Evolutionary conservation across 2,113 vertebrate genomes (phyloP).

Genomic region (Saguinus midas): DNA sequence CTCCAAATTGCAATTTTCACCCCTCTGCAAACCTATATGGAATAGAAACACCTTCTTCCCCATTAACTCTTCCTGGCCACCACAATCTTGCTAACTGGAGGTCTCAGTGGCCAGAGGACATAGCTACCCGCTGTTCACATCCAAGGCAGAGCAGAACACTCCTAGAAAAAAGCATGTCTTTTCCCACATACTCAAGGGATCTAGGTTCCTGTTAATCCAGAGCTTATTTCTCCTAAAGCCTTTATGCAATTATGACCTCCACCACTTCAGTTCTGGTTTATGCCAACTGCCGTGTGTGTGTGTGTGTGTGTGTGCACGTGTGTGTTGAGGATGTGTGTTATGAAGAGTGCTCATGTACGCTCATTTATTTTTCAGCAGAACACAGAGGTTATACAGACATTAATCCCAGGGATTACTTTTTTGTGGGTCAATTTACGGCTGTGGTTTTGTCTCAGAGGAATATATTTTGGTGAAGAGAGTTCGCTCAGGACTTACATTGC

Average conservation of each 20-base stretch:
- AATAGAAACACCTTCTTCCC: background rate
- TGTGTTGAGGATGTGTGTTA: background rate
- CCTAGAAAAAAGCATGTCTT: background rate
- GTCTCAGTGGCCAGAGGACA: background rate
- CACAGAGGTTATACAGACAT: background rate
- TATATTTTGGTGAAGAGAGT: background rate
- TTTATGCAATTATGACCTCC: background rate
- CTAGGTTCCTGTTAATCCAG: background rate
- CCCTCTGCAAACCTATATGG: background rate
- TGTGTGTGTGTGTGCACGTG: background rate
- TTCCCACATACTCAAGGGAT: background rate
- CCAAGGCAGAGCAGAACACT: accelerated
- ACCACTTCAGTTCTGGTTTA: background rate
- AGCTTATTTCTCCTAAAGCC: background rate
- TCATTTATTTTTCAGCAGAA: background rate
- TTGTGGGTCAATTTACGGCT: background rate
- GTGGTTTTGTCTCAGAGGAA: background rate
- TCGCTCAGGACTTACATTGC: background rate
- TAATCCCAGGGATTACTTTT: background rate
- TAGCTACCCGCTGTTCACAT: background rate
- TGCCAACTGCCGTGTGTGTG: background rate
- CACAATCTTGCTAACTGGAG: background rate
- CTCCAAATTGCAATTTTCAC: background rate
- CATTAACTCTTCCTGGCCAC: background rate
- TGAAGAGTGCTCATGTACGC: too few relatives aligned